These are phyloP conservation scores for Neoaliturus tenellus DNA, from an alignment of 2,888 invertebrate species.

Conservation along the genomic window DNA sequence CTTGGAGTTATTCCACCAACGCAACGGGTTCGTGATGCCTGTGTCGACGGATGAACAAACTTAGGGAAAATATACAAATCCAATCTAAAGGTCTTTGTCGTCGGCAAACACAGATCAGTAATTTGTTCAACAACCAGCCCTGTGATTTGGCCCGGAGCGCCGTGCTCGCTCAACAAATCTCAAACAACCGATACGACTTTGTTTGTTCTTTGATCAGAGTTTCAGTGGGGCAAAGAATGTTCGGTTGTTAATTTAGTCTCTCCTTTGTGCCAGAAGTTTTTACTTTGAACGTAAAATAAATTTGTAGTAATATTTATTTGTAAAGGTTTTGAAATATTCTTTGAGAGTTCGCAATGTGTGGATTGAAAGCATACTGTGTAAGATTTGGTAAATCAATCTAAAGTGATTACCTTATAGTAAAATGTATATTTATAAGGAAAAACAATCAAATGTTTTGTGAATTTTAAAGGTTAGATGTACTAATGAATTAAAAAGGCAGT, in stretches of 20 bases:
- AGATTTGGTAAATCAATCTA: too few species aligned
- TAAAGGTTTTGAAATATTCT: neutral
- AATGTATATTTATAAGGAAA: too few species aligned
- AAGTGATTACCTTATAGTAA: too few species aligned
- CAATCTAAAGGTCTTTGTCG: conserved; percentile 45
- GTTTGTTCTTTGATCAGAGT: conserved; percentile 27
- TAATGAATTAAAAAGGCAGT: too few species aligned
- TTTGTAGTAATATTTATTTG: neutral
- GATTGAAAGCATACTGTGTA: too few species aligned
- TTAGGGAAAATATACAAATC: conserved; percentile 9
- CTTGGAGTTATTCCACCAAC: too few species aligned
- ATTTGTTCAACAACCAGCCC: conserved; percentile 21
- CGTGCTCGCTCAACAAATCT: neutral
- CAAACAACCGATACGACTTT: neutral
- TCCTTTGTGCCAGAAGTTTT: conserved; percentile 11
- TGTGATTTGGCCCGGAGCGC: too few species aligned
- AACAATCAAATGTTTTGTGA: too few species aligned
- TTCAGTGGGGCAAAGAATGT: neutral
- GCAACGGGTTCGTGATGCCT: neutral
- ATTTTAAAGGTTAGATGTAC: too few species aligned
- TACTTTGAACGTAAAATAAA: conserved; percentile 4
- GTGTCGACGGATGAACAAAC: neutral
- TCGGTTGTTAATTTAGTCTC: conserved; percentile 27
- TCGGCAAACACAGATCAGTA: conserved; percentile 36
- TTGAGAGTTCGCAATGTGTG: too few species aligned